phyloP scores from a whole-genome alignment of 2,113 vertebrate species.

The Lonchura striata region DNA sequence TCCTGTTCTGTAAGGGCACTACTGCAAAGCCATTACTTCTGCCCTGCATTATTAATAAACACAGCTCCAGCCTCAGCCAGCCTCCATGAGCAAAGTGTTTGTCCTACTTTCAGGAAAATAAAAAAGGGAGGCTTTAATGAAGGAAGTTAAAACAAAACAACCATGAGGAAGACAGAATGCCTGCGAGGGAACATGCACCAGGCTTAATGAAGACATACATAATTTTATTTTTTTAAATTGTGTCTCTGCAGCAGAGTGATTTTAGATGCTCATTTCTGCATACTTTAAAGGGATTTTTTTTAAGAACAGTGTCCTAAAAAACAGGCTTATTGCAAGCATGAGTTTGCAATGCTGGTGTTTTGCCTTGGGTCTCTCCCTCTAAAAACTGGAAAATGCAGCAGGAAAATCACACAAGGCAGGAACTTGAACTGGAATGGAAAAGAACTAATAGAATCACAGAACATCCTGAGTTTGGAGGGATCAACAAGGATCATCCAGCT shows the following conservation, averaged over 20 bases:
- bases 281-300: not conserved
- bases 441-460: not conserved
- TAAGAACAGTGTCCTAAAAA: not conserved
- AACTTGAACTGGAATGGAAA: not conserved
- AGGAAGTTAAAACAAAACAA: not conserved
- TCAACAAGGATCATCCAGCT: not conserved
- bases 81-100: not conserved
- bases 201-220: not conserved
- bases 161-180: not conserved
- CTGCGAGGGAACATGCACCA: not conserved
- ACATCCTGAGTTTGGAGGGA: not conserved
- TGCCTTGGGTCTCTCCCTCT: not conserved
- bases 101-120: conserved; percentile 43
- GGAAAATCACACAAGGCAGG: not conserved
- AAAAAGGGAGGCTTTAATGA: not conserved
- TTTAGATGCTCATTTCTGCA: not conserved
- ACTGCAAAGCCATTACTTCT: not conserved
- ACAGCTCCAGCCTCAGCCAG: not conserved
- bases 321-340: not conserved
- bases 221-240: not conserved
- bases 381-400: not conserved
- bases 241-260: not conserved
- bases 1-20: not conserved
- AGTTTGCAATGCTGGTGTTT: not conserved
- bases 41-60: conserved; percentile 43